phyloP scores from a whole-genome alignment of 30 jellyfish, hydroid and myxozoan species.

The Euphysa ruthae region DNA sequence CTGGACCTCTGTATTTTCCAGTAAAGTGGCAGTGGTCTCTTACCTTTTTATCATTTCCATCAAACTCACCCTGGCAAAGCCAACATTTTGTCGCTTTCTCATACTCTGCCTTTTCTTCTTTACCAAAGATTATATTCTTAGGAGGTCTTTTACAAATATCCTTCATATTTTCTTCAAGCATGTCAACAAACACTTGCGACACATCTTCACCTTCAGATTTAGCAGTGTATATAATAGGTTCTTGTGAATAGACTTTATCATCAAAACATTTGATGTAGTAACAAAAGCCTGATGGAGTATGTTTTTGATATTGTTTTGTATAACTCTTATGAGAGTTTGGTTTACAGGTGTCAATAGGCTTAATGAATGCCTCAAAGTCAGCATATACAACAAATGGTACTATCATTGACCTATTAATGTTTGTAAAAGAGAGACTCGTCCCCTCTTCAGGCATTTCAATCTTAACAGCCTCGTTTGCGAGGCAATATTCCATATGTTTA shows the following conservation, averaged over 20 bases:
- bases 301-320: neutral
- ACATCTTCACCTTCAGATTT: too few species aligned
- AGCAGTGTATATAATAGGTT: too few species aligned
- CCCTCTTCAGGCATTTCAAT: slow-evolving; percentile 22
- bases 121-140: too few species aligned
- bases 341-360: neutral
- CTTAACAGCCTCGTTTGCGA: neutral
- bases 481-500: neutral
- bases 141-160: too few species aligned
- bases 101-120: too few species aligned
- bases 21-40: slow-evolving; percentile 46
- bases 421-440: neutral
- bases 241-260: too few species aligned
- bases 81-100: too few species aligned
- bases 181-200: too few species aligned
- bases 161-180: too few species aligned
- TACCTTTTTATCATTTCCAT: slow-evolving; percentile 18
- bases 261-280: neutral
- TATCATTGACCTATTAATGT: neutral
- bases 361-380: slow-evolving; percentile 12
- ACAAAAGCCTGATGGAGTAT: neutral
- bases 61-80: too few species aligned
- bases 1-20: slow-evolving; percentile 50
- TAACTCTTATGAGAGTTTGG: neutral
- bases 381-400: slow-evolving; percentile 26